A percentile compares a stretch with the other conserved stretches of the same genome.
Evolutionary conservation across 2,797 vertebrate species (phyloP).

Genomic region (Psittacula echo): DNA sequence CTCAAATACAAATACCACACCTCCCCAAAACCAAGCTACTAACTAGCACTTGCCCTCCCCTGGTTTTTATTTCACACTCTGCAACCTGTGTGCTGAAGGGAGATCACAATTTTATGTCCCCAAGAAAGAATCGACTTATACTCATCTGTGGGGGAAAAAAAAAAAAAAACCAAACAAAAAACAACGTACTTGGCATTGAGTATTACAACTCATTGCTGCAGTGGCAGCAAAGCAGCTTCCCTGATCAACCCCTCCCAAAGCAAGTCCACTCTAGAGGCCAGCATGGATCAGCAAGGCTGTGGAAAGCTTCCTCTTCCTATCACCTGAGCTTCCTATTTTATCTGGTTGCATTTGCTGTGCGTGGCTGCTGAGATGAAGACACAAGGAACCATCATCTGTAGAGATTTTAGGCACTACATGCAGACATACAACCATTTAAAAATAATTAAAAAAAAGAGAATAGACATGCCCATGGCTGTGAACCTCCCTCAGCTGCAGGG

Average conservation of each 20-base stretch:
- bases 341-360: background rate
- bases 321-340: background rate
- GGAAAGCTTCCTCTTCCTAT: background rate
- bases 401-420: background rate
- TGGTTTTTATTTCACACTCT: background rate
- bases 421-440: background rate
- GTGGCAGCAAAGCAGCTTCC: background rate
- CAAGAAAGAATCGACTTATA: background rate
- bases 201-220: background rate
- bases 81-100: accelerated
- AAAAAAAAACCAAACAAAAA: no score
- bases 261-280: background rate
- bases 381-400: background rate
- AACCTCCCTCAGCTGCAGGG: background rate
- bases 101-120: background rate
- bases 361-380: background rate
- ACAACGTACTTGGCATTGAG: background rate
- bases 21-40: background rate
- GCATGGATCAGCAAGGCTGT: accelerated
- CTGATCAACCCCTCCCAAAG: background rate
- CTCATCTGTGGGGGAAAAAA: background rate
- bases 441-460: background rate
- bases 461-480: background rate
- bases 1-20: background rate
- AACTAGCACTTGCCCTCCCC: background rate